phyloP scores from a whole-genome alignment of 2,888 invertebrate species.

The Drosophila yooni region DNA sequence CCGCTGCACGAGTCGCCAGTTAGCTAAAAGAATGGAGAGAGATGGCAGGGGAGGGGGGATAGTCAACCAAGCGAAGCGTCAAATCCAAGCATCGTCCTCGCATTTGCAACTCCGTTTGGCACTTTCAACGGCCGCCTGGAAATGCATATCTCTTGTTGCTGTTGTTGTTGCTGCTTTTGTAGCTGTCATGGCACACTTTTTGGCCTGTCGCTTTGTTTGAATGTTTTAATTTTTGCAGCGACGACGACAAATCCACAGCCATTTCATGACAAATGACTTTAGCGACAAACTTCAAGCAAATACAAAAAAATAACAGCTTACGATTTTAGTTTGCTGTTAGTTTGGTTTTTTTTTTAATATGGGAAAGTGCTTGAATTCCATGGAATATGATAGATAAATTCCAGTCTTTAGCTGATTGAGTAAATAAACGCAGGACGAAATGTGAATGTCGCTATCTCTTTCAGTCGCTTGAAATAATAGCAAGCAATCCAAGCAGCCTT shows the following conservation, averaged over 20 bases:
- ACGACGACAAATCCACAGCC: constrained; percentile 7
- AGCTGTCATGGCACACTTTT: constrained; percentile 71
- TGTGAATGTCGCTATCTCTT: background rate
- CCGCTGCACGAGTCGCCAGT: constrained; percentile 54
- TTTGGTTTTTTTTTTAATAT: background rate
- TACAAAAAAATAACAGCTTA: background rate
- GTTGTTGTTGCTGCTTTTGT: constrained; percentile 7
- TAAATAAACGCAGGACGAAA: background rate
- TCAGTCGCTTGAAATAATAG: background rate
- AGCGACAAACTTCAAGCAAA: constrained; percentile 63
- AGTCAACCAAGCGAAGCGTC: constrained; percentile 65
- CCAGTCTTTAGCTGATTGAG: background rate
- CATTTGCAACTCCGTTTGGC: constrained; percentile 68
- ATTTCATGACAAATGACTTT: constrained; percentile 72
- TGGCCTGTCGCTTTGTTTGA: constrained; percentile 50
- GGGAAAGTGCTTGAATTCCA: background rate
- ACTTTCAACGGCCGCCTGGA: constrained; percentile 41
- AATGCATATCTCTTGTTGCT: background rate
- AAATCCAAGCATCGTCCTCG: constrained; percentile 63
- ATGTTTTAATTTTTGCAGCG: constrained; percentile 60
- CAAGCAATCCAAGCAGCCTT: background rate
- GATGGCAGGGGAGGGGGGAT: background rate
- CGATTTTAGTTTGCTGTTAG: background rate
- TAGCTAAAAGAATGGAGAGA: constrained; percentile 26
- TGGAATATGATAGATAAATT: background rate